These are phyloP conservation scores for Drosophila pruinosa DNA, from an alignment of 1,140 invertebrate genomes.

Conservation along the genomic window DNA sequence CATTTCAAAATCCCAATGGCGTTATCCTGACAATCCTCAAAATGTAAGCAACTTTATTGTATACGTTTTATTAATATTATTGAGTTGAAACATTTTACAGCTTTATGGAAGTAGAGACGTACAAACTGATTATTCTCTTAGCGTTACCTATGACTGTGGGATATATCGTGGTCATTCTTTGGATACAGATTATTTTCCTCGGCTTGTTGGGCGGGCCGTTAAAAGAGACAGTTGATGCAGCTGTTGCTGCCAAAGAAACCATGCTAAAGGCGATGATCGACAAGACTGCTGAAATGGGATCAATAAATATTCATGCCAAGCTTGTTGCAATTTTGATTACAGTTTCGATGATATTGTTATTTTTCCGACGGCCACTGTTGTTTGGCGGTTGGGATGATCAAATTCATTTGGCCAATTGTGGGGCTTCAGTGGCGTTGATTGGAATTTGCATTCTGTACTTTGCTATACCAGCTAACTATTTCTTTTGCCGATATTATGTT, in stretches of 20 bases:
- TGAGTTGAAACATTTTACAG: neutral
- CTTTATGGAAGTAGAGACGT: neutral
- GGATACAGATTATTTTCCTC: conserved; percentile 47
- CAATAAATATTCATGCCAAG: conserved; percentile 10
- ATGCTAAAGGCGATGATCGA: neutral
- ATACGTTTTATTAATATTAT: neutral
- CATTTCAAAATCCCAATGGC: conserved; percentile 48
- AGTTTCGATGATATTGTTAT: neutral
- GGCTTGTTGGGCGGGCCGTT: conserved; percentile 16
- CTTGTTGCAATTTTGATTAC: neutral
- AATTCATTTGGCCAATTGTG: rapidly evolving
- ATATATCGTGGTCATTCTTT: neutral
- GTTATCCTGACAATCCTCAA: neutral
- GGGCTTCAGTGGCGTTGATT: conserved; percentile 16
- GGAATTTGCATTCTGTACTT: conserved; percentile 16
- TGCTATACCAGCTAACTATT: conserved; percentile 42
- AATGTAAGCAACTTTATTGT: conserved; percentile 9
- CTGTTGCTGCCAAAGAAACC: neutral
- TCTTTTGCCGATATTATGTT: conserved; percentile 51
- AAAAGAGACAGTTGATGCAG: neutral
- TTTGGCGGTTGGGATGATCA: neutral
- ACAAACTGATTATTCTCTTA: neutral
- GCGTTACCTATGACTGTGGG: conserved; percentile 14
- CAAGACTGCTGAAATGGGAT: conserved; percentile 25
- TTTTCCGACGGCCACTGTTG: neutral